Evolutionary conservation across 1,140 invertebrate genomes (phyloP).

Genomic region (Saccostrea glomerata): DNA sequence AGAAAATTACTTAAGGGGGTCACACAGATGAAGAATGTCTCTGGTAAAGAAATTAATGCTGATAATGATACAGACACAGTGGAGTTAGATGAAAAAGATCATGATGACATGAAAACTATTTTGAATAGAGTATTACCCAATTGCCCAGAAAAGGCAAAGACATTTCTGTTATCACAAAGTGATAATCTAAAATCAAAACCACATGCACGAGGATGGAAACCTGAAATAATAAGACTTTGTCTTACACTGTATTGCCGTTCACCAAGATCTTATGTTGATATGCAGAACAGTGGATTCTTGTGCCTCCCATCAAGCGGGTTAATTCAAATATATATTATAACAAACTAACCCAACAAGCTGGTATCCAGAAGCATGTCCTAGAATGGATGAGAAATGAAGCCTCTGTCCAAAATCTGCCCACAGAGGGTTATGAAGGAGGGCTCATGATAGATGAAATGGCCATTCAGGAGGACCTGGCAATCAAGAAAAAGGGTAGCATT

Average conservation of each 20-base stretch:
- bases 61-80: too few relatives aligned
- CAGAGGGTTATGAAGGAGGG: conserved; percentile 43
- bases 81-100: neutral
- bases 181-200: neutral
- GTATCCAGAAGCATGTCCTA: too few relatives aligned
- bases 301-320: conserved; percentile 36
- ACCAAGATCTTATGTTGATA: conserved; percentile 38
- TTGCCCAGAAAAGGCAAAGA: neutral
- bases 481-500: conserved; percentile 6
- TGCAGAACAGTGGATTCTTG: conserved; percentile 48
- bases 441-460: conserved; percentile 53
- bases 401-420: too few relatives aligned
- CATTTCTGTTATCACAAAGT: conserved; percentile 41
- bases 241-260: conserved; percentile 52
- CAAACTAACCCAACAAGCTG: too few relatives aligned
- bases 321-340: too few relatives aligned
- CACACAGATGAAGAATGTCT: too few relatives aligned
- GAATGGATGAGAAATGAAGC: too few relatives aligned
- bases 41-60: too few relatives aligned
- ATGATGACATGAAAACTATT: conserved; percentile 31
- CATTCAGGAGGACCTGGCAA: neutral
- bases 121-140: neutral
- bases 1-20: too few relatives aligned
- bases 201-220: conserved; percentile 54
- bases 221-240: conserved; percentile 48